Conservation (phyloP, 2,113 vertebrate species). For the Burhinus oedicnemus region DNA sequence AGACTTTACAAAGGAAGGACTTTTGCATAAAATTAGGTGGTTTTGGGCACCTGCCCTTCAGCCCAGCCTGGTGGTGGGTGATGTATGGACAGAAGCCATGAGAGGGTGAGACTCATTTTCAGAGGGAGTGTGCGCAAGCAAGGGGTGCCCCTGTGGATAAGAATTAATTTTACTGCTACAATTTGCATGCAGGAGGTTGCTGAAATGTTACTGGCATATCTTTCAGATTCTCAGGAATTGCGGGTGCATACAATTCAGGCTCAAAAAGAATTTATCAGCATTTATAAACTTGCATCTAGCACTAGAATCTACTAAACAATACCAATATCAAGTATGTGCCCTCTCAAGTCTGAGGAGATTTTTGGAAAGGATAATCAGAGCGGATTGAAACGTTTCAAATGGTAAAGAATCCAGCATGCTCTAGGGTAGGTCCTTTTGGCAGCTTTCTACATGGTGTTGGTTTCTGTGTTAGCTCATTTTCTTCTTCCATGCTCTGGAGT, state of each 20-base stretch:
- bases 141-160: background rate
- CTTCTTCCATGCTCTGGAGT: background rate
- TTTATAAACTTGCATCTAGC: background rate
- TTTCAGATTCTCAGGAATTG: background rate
- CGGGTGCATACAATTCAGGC: background rate
- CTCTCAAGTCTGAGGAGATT: background rate
- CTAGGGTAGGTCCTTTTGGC: background rate
- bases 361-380: background rate
- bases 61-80: background rate
- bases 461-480: background rate
- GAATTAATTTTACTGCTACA: background rate
- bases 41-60: background rate
- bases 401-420: background rate
- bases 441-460: background rate
- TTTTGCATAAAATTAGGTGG: background rate
- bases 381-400: background rate
- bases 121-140: background rate
- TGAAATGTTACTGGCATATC: background rate
- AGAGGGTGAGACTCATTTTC: background rate
- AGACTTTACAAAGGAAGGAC: background rate
- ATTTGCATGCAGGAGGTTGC: background rate
- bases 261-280: background rate
- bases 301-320: background rate
- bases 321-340: fast-evolving
- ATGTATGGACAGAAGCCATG: background rate